Percentiles rank a stretch among this genome's conserved stretches.
Evolutionary conservation across 2,113 vertebrate genomes (phyloP).

Genomic region (Hydrolagus affinis): DNA sequence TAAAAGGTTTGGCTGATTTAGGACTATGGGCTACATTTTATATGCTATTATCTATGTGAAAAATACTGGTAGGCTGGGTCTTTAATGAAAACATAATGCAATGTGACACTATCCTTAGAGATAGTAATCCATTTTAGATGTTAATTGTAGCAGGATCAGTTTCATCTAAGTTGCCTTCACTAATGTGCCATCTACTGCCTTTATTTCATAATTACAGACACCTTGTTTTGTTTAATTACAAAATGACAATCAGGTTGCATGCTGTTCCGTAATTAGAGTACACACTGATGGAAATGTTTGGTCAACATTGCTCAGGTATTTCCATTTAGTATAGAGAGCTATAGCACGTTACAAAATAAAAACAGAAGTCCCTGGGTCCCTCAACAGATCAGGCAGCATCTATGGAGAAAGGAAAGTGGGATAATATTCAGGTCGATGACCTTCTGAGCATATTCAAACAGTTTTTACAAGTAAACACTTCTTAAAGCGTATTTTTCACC

Average conservation of each 20-base stretch:
- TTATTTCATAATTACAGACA: not conserved
- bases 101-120: not conserved
- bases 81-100: not conserved
- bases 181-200: slow-evolving; percentile 6
- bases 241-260: not conserved
- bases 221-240: slow-evolving; percentile 8
- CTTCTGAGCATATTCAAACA: no score
- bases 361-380: no score
- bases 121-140: not conserved
- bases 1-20: not conserved
- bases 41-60: not conserved
- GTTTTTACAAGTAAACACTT: not conserved
- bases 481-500: not conserved
- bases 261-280: not conserved
- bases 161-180: not conserved
- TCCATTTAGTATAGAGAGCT: no score
- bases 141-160: not conserved
- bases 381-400: no score
- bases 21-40: not conserved
- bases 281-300: not conserved
- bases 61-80: not conserved
- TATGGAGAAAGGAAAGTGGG: no score
- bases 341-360: no score
- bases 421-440: no score
- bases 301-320: not conserved